Evolutionary conservation across 1,140 invertebrate genomes (phyloP).

Genomic region (Aphelenchoides fujianensis): DNA sequence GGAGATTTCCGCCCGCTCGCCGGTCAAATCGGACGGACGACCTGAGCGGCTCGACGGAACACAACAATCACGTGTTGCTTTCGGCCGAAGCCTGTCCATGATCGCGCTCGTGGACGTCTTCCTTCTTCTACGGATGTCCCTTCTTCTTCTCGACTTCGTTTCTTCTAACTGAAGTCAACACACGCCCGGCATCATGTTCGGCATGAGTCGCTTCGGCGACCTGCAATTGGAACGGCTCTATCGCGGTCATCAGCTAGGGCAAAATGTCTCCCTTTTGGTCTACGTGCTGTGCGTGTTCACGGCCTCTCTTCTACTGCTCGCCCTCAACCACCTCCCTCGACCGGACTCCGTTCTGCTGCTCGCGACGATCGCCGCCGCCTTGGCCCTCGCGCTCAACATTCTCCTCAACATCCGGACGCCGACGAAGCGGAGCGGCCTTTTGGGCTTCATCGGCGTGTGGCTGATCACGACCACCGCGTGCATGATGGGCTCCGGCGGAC

Average conservation of each 20-base stretch:
- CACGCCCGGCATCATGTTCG: slow-evolving; percentile 22
- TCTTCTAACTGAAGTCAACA: background rate
- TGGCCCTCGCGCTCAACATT: slow-evolving; percentile 26
- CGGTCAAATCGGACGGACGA: slow-evolving; percentile 4
- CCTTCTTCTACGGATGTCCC: background rate
- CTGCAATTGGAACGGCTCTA: slow-evolving; percentile 37
- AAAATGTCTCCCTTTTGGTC: slow-evolving; percentile 26
- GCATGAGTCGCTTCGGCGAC: slow-evolving; percentile 41
- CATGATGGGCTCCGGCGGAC: slow-evolving; percentile 26
- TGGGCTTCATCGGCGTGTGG: slow-evolving; percentile 32
- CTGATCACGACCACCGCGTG: slow-evolving; percentile 26
- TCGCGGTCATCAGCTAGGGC: slow-evolving; percentile 34
- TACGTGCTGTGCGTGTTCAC: slow-evolving; percentile 33
- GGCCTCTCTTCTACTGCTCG: slow-evolving; percentile 26
- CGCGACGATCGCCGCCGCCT: slow-evolving; percentile 26
- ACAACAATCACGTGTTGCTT: background rate
- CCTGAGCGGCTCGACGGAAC: background rate
- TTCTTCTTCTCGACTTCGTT: background rate
- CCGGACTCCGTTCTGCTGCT: slow-evolving; percentile 27
- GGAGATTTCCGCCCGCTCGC: background rate
- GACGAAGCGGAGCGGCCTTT: slow-evolving; percentile 15
- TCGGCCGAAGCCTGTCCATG: background rate
- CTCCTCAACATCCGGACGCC: slow-evolving; percentile 20
- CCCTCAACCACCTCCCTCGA: slow-evolving; percentile 25
- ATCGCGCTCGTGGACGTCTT: background rate